Evolutionary conservation across 1,140 invertebrate genomes (phyloP), one percentile per base, ranked within the genome.

Genomic region (Drosophila truncata): DNA sequence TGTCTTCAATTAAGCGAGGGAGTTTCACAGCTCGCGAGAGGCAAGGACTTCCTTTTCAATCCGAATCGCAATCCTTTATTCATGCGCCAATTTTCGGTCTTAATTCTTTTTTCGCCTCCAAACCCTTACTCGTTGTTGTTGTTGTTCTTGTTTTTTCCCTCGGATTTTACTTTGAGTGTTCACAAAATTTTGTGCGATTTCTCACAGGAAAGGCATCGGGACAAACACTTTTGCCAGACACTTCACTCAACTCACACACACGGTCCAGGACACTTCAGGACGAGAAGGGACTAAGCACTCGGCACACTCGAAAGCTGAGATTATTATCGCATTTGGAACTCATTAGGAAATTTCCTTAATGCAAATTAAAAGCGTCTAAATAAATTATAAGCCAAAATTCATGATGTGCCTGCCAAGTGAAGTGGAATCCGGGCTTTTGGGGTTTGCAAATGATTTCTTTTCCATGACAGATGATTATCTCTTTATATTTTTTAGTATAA

Each of bases 131-230:
- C 3, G 39, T 18, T n/a, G n/a, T n/a, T n/a, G n/a, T 18, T 41
- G n/a, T 41, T 18, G 9, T 20, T 20, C 3, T 31, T 49, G n/a
- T 39, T 71, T 47, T 41, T 33, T 16, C 16, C 13, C 42, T 64
- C 14, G 29, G 50, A 42, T 37, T 50, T 25, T 29, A 10, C 41
- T 37, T 75, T 25, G 78, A 88, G 81, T 82, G 81, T 82, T 79
- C 67, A 76, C 50, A 69, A 82, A n/a, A 55, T 44, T 62, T 90
- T 86, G 86, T 74, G 85, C 85, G 85, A 90, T 91, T 91, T 90
- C 87, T 92, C 78, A 92, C 91, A 92, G 91, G 91, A 87, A 92
- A 92, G 91, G 91, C 86, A 91, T 88, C 78, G 91, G 82, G 60
- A 70, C 74, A 92, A 92, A 92, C 91, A 92, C 91, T 92, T 80